A percentile compares a stretch with the other conserved stretches of the same genome.
Conservation (phyloP, 2,113 vertebrate species). For the Pycnonotus jocosus region DNA sequence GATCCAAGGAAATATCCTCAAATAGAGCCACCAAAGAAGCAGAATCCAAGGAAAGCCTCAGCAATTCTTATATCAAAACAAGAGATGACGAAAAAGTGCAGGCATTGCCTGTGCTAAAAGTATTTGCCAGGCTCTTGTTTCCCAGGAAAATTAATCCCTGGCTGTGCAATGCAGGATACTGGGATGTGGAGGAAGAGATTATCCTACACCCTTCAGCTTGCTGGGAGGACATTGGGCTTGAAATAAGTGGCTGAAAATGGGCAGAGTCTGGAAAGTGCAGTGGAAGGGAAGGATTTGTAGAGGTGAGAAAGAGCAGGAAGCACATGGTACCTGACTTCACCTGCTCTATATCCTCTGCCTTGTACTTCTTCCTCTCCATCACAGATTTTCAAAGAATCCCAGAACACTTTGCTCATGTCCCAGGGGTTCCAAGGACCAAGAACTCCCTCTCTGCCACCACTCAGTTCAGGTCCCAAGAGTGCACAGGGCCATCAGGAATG, state of each 20-base stretch:
- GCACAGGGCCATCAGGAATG: background rate
- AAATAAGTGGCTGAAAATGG: accelerated
- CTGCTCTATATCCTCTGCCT: background rate
- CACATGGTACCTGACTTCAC: background rate
- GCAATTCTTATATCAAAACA: background rate
- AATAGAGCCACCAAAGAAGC: background rate
- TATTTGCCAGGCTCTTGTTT: background rate
- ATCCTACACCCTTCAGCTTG: background rate
- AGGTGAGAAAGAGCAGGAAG: accelerated
- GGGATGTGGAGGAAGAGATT: background rate
- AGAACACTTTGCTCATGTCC: accelerated
- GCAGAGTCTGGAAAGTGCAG: background rate
- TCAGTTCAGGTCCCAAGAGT: background rate
- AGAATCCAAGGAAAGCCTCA: background rate
- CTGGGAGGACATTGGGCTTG: too few species aligned
- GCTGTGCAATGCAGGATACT: background rate
- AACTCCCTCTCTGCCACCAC: background rate
- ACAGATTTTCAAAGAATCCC: background rate
- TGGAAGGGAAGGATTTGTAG: background rate
- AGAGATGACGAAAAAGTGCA: background rate
- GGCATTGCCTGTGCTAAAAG: background rate
- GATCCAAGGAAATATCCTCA: background rate
- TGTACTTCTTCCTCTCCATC: accelerated
- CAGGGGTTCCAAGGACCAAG: background rate
- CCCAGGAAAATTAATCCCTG: background rate